Evolutionary conservation across 1,140 invertebrate species (phyloP).

Genomic region (Drosophila lacteicornis): DNA sequence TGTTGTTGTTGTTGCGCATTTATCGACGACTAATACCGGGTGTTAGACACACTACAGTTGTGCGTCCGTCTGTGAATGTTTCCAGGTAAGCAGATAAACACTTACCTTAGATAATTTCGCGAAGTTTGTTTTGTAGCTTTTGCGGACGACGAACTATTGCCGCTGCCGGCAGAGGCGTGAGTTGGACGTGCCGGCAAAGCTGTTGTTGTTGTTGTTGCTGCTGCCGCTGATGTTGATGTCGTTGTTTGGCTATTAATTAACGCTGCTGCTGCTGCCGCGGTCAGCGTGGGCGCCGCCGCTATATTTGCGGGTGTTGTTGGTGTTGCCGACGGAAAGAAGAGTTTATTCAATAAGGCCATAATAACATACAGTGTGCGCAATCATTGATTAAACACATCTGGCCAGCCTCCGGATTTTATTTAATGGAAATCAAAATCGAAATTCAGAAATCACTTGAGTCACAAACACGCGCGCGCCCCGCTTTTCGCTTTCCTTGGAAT

Average conservation of each 20-base stretch:
- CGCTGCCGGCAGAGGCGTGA: slow-evolving; percentile 55
- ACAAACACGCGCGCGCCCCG: slow-evolving; percentile 20
- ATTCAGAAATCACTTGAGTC: slow-evolving; percentile 39
- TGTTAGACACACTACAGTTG: slow-evolving; percentile 32
- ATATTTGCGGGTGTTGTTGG: slow-evolving; percentile 48
- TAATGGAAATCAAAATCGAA: slow-evolving; percentile 57
- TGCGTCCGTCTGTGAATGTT: slow-evolving; percentile 3
- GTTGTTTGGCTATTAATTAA: slow-evolving; percentile 36
- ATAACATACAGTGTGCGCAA: slow-evolving; percentile 75
- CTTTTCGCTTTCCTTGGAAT: slow-evolving; percentile 60
- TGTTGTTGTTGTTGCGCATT: slow-evolving; percentile 50
- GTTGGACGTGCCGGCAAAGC: slow-evolving; percentile 70
- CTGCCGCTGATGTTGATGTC: slow-evolving; percentile 26
- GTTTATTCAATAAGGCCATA: slow-evolving; percentile 85
- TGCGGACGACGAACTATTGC: slow-evolving; percentile 78
- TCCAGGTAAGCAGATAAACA: slow-evolving; percentile 46
- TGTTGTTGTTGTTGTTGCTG: slow-evolving; percentile 55
- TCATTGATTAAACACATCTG: slow-evolving; percentile 83
- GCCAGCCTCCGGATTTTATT: slow-evolving; percentile 52
- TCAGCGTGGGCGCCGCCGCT: slow-evolving; percentile 52
- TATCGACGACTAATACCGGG: slow-evolving; percentile 48
- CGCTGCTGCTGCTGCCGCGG: slow-evolving; percentile 47
- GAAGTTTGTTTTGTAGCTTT: slow-evolving; percentile 80
- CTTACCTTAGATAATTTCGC: slow-evolving; percentile 85
- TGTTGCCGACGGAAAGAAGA: slow-evolving; percentile 82